These are phyloP conservation scores for Aspidoscelis tigris DNA, from an alignment of 2,113 vertebrate genomes.

Conservation along the genomic window DNA sequence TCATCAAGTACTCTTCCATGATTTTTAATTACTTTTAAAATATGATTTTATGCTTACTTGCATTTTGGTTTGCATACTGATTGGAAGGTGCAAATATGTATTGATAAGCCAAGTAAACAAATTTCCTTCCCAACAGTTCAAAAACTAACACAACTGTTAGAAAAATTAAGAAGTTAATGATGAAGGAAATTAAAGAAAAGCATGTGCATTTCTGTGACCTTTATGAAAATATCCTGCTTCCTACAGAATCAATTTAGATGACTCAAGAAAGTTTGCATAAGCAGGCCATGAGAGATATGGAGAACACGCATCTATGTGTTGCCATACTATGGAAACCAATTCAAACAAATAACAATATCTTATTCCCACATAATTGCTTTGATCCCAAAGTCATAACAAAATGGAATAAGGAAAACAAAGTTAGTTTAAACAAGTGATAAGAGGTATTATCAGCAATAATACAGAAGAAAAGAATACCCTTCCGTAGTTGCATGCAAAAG, in stretches of 20 bases:
- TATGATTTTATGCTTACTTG: too few relatives aligned
- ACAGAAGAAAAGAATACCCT: conserved; percentile 13
- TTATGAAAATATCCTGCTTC: neutral
- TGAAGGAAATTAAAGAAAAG: neutral
- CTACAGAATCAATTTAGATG: neutral
- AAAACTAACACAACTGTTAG: neutral
- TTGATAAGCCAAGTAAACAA: too few relatives aligned
- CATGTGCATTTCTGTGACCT: neutral
- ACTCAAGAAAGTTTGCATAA: neutral
- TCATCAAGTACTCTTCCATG: too few relatives aligned
- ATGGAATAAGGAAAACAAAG: neutral
- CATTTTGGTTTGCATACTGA: too few relatives aligned
- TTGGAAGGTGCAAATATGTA: too few relatives aligned
- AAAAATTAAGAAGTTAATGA: neutral
- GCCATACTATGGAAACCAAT: neutral
- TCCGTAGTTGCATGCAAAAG: neutral
- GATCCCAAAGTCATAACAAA: neutral
- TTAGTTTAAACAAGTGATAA: neutral
- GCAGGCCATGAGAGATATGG: neutral
- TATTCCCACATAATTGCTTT: neutral
- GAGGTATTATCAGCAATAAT: conserved; percentile 3
- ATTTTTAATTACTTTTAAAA: too few relatives aligned
- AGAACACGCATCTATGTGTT: neutral
- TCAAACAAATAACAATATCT: neutral
- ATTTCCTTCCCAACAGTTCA: too few relatives aligned